Evolutionary conservation across 1,140 invertebrate species (phyloP).

Genomic region (Megalopta genalis): DNA sequence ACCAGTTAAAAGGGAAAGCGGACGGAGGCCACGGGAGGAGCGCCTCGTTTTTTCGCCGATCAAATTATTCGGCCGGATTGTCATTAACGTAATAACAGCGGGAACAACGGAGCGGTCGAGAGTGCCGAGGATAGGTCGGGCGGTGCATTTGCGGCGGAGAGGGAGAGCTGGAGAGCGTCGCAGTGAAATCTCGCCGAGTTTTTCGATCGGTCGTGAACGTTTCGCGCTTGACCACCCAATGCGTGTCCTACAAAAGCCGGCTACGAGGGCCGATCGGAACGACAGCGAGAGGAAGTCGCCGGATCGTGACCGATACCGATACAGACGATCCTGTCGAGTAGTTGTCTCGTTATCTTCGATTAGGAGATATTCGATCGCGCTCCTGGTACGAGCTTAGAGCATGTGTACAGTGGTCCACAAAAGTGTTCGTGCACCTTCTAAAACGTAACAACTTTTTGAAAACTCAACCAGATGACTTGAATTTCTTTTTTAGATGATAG

Average conservation of each 20-base stretch:
- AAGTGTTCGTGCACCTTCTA: no score
- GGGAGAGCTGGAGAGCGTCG: background rate
- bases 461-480: no score
- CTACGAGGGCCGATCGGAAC: conserved; percentile 20
- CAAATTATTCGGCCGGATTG: conserved; percentile 15
- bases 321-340: no score
- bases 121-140: background rate
- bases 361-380: no score
- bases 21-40: background rate
- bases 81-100: conserved; percentile 32
- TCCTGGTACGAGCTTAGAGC: no score
- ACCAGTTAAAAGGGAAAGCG: conserved; percentile 20
- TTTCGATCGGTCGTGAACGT: conserved; percentile 32
- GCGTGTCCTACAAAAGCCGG: conserved; percentile 42
- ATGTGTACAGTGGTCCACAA: no score
- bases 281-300: conserved; percentile 35
- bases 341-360: no score
- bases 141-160: no score
- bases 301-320: background rate
- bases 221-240: conserved; percentile 48
- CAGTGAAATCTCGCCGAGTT: conserved; percentile 42
- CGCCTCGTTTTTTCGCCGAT: conserved; percentile 12
- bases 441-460: no score
- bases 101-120: conserved; percentile 12
- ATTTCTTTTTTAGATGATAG: no score